A percentile compares a stretch with the other conserved stretches of the same genome.
Evolutionary conservation across 2,113 vertebrate genomes (phyloP).

Genomic region (Oreochromis tanganicae): DNA sequence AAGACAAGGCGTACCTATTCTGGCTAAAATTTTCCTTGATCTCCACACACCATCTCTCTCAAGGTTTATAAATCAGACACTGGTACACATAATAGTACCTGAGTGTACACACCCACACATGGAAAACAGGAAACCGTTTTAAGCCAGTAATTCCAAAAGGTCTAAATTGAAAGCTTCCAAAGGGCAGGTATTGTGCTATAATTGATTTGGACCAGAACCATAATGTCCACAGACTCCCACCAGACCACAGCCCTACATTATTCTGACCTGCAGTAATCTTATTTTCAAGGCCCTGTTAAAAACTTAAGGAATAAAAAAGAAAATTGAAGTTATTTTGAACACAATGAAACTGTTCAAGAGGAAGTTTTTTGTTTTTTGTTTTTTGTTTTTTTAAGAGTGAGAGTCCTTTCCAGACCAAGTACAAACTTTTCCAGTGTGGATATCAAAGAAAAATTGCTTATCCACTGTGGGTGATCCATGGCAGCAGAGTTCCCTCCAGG

Average conservation of each 20-base stretch:
- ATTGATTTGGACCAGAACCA: slow-evolving; percentile 13
- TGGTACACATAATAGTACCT: not conserved
- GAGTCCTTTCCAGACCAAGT: not conserved
- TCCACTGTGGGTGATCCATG: not conserved
- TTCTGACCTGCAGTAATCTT: not conserved
- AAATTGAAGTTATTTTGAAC: not conserved
- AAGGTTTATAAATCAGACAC: not conserved
- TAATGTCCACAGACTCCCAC: not conserved
- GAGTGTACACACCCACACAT: not conserved
- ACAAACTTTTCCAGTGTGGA: not conserved
- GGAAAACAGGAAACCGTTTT: not conserved
- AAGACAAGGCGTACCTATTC: not conserved
- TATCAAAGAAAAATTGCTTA: not conserved
- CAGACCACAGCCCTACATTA: not conserved
- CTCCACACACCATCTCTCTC: not conserved
- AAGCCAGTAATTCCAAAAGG: not conserved
- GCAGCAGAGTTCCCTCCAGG: slow-evolving; percentile 2
- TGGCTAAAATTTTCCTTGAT: not conserved
- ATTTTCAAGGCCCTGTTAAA: not conserved
- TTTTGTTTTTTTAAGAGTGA: not conserved
- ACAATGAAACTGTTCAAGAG: not conserved
- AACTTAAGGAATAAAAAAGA: not conserved
- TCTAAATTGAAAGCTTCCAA: not conserved
- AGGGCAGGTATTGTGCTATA: not conserved
- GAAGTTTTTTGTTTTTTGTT: not conserved